Conservation (phyloP, 2,888 invertebrate genomes). For the Harpalus rufipes region DNA sequence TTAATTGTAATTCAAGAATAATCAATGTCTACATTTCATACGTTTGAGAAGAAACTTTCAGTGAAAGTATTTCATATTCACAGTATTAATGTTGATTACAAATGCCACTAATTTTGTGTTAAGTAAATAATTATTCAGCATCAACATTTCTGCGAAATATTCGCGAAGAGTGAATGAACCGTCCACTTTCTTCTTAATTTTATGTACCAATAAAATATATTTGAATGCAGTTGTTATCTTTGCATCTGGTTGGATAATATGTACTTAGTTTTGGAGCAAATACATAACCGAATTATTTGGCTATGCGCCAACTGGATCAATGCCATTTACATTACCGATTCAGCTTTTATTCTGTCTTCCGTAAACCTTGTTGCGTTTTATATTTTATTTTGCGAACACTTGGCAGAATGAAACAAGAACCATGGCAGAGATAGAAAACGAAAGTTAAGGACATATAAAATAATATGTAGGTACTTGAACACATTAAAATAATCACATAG, state of each 20-base stretch:
- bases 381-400: slow-evolving; percentile 39
- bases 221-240: slow-evolving; percentile 1
- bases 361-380: slow-evolving; percentile 5
- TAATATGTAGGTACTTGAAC: too few relatives aligned
- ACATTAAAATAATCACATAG: too few relatives aligned
- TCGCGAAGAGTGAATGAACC: too few relatives aligned
- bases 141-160: too few relatives aligned
- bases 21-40: too few relatives aligned
- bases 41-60: too few relatives aligned
- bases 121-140: too few relatives aligned
- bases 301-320: slow-evolving; percentile 48
- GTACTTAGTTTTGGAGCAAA: background rate
- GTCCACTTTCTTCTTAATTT: background rate
- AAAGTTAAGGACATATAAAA: background rate
- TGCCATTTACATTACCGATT: slow-evolving; percentile 49
- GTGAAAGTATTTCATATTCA: too few relatives aligned
- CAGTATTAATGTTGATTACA: too few relatives aligned
- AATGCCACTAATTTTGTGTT: too few relatives aligned
- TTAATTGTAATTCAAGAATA: too few relatives aligned
- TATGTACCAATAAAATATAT: slow-evolving; percentile 10
- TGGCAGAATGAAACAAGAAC: slow-evolving; percentile 14
- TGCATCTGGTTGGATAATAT: slow-evolving; percentile 44
- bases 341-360: slow-evolving; percentile 30
- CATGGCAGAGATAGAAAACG: slow-evolving; percentile 32
- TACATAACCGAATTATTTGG: slow-evolving; percentile 44